Conservation (phyloP, 2,888 invertebrate genomes). For the Ophioninae sp. region DNA sequence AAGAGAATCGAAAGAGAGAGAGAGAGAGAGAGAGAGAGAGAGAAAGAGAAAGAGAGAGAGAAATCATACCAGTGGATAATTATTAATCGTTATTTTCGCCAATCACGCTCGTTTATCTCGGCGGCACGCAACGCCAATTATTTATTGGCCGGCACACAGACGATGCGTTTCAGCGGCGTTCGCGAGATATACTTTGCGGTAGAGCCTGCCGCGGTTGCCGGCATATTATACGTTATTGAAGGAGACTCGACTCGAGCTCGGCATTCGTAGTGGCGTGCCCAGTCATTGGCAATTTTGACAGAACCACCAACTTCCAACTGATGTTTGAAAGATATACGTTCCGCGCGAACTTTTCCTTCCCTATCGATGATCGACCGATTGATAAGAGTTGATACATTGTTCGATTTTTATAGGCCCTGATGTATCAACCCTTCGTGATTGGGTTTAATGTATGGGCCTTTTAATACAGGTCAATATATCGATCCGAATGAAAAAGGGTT, state of each 20-base stretch:
- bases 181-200: slow-evolving; percentile 29
- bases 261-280: not conserved
- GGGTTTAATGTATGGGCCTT: no score
- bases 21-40: slow-evolving; percentile 22
- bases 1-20: slow-evolving; percentile 27
- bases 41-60: slow-evolving; percentile 54
- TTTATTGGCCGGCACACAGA: slow-evolving; percentile 71
- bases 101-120: slow-evolving; percentile 79
- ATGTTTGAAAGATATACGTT: not conserved
- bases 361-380: not conserved
- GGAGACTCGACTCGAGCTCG: not conserved
- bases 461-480: no score
- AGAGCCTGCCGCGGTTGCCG: slow-evolving; percentile 30
- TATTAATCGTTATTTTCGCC: slow-evolving; percentile 80
- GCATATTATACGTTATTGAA: slow-evolving; percentile 27
- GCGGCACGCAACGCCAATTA: slow-evolving; percentile 79
- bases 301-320: not conserved
- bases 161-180: slow-evolving; percentile 51
- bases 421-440: no score
- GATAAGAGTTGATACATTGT: no score
- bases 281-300: slow-evolving; percentile 18
- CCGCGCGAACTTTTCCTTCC: not conserved
- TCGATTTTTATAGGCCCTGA: no score
- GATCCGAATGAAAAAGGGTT: no score
- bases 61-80: slow-evolving; percentile 77